phyloP scores from a whole-genome alignment of 1,140 invertebrate genomes.

The Drosophila ambigua region DNA sequence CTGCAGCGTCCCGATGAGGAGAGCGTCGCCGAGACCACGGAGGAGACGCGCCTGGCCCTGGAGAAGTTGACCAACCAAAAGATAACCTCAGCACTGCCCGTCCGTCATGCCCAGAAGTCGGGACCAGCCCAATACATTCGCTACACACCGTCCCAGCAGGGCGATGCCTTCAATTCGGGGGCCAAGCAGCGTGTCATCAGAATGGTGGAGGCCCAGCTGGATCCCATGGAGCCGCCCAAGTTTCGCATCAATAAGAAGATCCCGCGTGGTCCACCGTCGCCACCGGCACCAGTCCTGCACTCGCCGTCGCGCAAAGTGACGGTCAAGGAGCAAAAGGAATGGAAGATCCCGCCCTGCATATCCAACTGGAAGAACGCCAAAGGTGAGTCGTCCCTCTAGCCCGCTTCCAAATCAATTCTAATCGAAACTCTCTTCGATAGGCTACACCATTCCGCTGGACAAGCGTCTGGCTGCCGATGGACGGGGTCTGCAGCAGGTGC shows the following conservation, averaged over 20 bases:
- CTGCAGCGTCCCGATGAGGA: slow-evolving; percentile 95
- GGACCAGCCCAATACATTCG: slow-evolving; percentile 98
- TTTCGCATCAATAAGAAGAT: slow-evolving; percentile 99
- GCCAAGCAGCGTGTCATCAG: slow-evolving; percentile 99
- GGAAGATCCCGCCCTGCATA: slow-evolving; percentile 99
- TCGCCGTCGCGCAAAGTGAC: slow-evolving; percentile 98
- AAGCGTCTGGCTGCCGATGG: slow-evolving; percentile 99
- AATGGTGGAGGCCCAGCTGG: slow-evolving; percentile 97
- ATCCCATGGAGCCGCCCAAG: slow-evolving; percentile 99
- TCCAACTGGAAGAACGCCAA: slow-evolving; percentile 99
- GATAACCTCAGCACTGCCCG: slow-evolving; percentile 97
- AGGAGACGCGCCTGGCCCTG: slow-evolving; percentile 92
- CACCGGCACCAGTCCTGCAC: slow-evolving; percentile 95
- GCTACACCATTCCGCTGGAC: slow-evolving; percentile 98
- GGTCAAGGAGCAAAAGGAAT: slow-evolving; percentile 99
- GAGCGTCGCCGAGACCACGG: slow-evolving; percentile 93
- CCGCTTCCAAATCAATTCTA: not conserved
- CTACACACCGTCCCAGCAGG: slow-evolving; percentile 99
- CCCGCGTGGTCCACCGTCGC: slow-evolving; percentile 98
- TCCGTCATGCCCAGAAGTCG: slow-evolving; percentile 94
- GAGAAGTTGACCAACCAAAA: slow-evolving; percentile 95
- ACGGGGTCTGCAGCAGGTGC: slow-evolving; percentile 97
- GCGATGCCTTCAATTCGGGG: slow-evolving; percentile 97
- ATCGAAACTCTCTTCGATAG: slow-evolving; percentile 10
- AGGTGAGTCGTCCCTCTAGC: slow-evolving; percentile 79